A percentile compares a stretch with the other conserved stretches of the same genome.
These are phyloP conservation scores for Clivina fossor DNA, from an alignment of 2,888 invertebrate genomes.

Conservation along the genomic window DNA sequence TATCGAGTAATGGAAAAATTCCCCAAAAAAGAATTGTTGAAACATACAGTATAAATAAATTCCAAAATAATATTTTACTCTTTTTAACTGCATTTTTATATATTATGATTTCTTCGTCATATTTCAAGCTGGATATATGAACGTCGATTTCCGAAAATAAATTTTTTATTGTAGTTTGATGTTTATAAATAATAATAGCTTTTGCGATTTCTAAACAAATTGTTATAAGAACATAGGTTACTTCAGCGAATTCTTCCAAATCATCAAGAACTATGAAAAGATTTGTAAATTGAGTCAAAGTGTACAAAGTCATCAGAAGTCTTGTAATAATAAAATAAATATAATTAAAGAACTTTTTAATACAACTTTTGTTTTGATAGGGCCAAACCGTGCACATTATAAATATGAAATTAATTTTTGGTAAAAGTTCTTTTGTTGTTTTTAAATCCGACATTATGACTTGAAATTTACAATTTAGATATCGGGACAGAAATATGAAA, in stretches of 20 bases:
- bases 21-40: conserved; percentile 13
- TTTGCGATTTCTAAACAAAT: conserved; percentile 18
- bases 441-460: neutral
- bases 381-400: conserved; percentile 5
- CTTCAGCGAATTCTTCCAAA: conserved; percentile 26
- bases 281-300: conserved; percentile 6
- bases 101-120: conserved; percentile 17
- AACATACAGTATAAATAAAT: conserved; percentile 17
- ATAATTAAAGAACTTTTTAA: conserved; percentile 5
- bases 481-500: too few species aligned
- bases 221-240: conserved; percentile 27
- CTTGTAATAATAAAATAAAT: neutral
- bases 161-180: conserved; percentile 19
- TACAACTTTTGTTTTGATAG: neutral
- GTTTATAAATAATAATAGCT: conserved; percentile 4
- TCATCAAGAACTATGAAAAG: conserved; percentile 13
- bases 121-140: conserved; percentile 23
- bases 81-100: conserved; percentile 2
- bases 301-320: neutral
- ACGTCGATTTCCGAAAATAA: conserved; percentile 18
- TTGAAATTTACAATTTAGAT: neutral
- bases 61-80: conserved; percentile 8
- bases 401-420: conserved; percentile 3
- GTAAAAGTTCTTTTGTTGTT: neutral
- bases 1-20: conserved; percentile 28